Evolutionary conservation across 1,140 invertebrate genomes (phyloP).

Genomic region (Aradophagus sp.): DNA sequence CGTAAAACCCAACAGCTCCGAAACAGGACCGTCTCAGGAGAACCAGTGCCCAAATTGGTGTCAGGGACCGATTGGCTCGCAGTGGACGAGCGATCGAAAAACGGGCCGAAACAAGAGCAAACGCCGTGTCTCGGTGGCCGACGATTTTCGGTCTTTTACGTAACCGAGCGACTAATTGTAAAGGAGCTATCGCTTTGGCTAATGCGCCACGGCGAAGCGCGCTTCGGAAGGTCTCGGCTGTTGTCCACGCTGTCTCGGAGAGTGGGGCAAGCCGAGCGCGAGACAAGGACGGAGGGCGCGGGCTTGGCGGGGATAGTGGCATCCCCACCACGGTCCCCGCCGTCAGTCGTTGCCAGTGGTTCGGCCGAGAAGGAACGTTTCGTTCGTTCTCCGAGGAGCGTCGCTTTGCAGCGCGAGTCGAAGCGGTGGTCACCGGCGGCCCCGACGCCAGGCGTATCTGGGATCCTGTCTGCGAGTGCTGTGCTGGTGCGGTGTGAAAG

Average conservation of each 20-base stretch:
- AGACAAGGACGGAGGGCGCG: conserved; percentile 6
- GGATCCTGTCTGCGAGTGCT: no score
- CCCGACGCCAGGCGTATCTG: no score
- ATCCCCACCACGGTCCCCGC: conserved; percentile 62
- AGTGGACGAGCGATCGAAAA: no score
- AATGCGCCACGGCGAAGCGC: conserved; percentile 67
- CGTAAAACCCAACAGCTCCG: no score
- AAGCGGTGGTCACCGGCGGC: no score
- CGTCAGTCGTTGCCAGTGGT: conserved; percentile 69
- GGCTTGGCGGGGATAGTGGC: conserved; percentile 36
- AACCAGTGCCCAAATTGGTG: no score
- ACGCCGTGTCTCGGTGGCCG: conserved; percentile 26
- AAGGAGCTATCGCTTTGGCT: conserved; percentile 74
- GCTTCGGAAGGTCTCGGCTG: conserved; percentile 54
- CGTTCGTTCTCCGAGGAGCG: conserved; percentile 4
- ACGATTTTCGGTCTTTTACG: conserved; percentile 67
- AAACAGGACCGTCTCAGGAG: no score
- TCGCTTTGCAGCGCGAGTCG: background rate
- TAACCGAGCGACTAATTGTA: conserved; percentile 74
- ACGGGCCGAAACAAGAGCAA: background rate
- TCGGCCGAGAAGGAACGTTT: conserved; percentile 51
- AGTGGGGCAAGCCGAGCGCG: conserved; percentile 22
- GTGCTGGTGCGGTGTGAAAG: no score
- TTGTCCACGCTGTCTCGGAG: conserved; percentile 14
- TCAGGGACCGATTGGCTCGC: no score